A percentile compares a stretch with the other conserved stretches of the same genome.
These are phyloP conservation scores for Macrotrachela quadricornifera DNA, from an alignment of 1,140 invertebrate species.

Conservation along the genomic window DNA sequence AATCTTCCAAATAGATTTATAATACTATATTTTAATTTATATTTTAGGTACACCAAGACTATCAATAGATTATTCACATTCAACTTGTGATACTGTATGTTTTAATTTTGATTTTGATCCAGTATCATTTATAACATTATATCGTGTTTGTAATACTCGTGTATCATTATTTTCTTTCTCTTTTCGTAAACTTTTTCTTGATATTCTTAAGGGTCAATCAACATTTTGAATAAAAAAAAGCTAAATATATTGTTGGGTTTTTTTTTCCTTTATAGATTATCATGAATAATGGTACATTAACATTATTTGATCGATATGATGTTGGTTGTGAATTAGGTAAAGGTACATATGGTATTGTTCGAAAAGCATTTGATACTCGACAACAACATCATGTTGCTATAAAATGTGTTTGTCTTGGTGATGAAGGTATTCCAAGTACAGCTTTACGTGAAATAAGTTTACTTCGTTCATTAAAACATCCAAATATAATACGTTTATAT, in stretches of 20 bases:
- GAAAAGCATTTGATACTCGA: constrained; percentile 63
- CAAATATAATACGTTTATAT: constrained; percentile 45
- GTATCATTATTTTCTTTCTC: constrained; percentile 3
- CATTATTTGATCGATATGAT: neutral
- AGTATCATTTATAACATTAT: too few species aligned
- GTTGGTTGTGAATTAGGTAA: constrained; percentile 69
- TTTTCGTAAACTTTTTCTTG: too few species aligned
- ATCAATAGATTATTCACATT: too few species aligned
- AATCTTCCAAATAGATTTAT: too few species aligned
- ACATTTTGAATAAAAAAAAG: neutral
- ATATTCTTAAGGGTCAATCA: neutral
- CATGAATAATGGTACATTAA: constrained; percentile 4
- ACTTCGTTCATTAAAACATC: constrained; percentile 64
- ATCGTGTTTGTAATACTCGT: constrained; percentile 14
- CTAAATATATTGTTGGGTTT: neutral
- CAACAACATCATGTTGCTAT: constrained; percentile 68
- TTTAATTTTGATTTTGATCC: too few species aligned
- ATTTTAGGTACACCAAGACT: too few species aligned
- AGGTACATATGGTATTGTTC: constrained; percentile 90
- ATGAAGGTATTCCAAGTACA: constrained; percentile 83
- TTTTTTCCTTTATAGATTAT: neutral
- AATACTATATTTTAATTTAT: too few species aligned
- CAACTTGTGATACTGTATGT: too few species aligned
- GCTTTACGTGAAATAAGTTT: constrained; percentile 75
- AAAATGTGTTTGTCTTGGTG: constrained; percentile 82